Base-by-base conservation (phyloP, 2,888 invertebrate genomes). In the Vanessa cardui region DNA sequence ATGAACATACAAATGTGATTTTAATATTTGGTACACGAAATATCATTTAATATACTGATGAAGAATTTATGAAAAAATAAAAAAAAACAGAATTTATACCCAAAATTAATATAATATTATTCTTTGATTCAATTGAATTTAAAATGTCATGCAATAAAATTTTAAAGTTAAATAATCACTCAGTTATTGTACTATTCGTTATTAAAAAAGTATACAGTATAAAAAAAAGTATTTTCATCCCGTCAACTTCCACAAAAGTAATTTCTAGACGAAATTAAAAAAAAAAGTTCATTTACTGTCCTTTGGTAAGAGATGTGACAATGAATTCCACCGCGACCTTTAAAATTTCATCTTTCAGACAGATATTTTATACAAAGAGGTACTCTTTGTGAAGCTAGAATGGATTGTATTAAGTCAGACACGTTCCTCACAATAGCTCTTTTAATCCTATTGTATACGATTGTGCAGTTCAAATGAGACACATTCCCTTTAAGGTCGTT, bases 361-460 rank as follows among this genome's bases (percentile, higher is more conserved):
- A 66, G 67, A 66, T 69, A 58, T 65, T 65, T 60, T 59, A 62
- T 68, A 73, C 72, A 73, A 71, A 71, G 70, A 68, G 64, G 54
- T 70, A 50, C 21, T 50, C 50, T 50, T 21, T 50, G 50, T 50
- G 50, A 21, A 50, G 50, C 50, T 50, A 68, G 70, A 86, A 84
- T 84, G 80, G 81, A 81, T 78, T 81, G 83, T 82, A 83, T 84
- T 85, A 82, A 82, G 78, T 76, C 80, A 60, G 82, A 81, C 80
- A 77, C 76, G 80, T 69, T 76, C 74, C 75, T 72, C 75, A 88
- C 87, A 88, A 88, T 86, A 76, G 81, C 71, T 81, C 84, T 85
- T 83, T 83, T 80, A 81, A 81, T 76, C 73, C 77, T 78, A 82
- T 87, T 86, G 85, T 86, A 58, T 58, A 58, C 39, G 54, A 69